Conservation (phyloP, 2,888 invertebrate species). For the Xestia xanthographa region DNA sequence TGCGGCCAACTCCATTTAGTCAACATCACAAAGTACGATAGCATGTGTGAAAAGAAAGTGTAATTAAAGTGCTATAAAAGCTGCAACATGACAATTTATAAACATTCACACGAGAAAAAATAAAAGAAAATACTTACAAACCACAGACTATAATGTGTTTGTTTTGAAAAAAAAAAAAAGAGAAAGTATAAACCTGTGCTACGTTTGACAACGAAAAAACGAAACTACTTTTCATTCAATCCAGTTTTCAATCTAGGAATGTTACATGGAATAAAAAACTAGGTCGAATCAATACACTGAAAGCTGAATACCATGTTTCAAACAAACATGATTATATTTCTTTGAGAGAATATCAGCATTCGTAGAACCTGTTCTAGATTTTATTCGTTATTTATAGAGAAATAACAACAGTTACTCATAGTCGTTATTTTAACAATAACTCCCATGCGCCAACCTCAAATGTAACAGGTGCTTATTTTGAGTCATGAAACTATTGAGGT, state of each 20-base stretch:
- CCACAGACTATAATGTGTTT: not conserved
- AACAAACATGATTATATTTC: conserved; percentile 20
- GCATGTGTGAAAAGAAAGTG: conserved; percentile 41
- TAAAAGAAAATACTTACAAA: not conserved
- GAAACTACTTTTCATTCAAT: not conserved
- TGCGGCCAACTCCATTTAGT: not conserved
- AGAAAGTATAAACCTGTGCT: conserved; percentile 6
- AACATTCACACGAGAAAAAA: conserved; percentile 41
- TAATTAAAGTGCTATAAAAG: conserved; percentile 28
- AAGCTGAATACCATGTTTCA: conserved; percentile 19
- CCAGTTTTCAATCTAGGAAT: conserved; percentile 7
- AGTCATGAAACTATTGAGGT: conserved; percentile 44
- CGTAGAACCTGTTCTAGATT: conserved; percentile 26
- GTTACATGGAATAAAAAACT: conserved; percentile 34
- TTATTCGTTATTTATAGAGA: conserved; percentile 15
- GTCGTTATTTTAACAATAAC: conserved; percentile 35
- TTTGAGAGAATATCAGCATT: conserved; percentile 1
- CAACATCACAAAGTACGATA: conserved; percentile 4
- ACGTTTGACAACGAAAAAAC: not conserved
- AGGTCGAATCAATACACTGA: conserved; percentile 41
- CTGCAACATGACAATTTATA: conserved; percentile 20
- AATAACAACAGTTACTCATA: conserved; percentile 33
- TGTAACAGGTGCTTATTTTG: conserved; percentile 34
- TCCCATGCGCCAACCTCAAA: conserved; percentile 5
- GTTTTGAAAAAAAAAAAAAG: not conserved